phyloP scores from a whole-genome alignment of 1,140 invertebrate genomes.

The Drosophila kohkoa region DNA sequence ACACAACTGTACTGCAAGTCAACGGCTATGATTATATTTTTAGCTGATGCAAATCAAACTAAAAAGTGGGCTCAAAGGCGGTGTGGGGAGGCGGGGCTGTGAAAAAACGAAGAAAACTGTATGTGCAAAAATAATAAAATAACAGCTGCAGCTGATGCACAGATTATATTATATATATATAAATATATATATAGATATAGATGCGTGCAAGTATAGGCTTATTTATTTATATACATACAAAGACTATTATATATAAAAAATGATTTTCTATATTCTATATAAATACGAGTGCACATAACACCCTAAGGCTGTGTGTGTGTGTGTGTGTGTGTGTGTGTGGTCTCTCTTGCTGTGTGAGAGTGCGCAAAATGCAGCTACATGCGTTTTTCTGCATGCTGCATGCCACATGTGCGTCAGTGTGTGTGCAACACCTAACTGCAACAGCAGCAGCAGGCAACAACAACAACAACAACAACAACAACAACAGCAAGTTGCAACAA shows the following conservation, averaged over 20 bases:
- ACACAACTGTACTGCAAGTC: slow-evolving; percentile 70
- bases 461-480: slow-evolving; percentile 47
- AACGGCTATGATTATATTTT: slow-evolving; percentile 69
- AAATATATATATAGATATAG: background rate
- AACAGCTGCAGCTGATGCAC: slow-evolving; percentile 14
- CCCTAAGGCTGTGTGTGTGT: slow-evolving; percentile 57
- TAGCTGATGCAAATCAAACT: slow-evolving; percentile 74
- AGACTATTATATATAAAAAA: slow-evolving; percentile 34
- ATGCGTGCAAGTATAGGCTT: slow-evolving; percentile 6
- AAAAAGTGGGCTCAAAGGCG: slow-evolving; percentile 49
- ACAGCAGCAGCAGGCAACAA: slow-evolving; percentile 48
- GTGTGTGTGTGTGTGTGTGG: slow-evolving; percentile 35
- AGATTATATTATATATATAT: slow-evolving; percentile 15
- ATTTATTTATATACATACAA: slow-evolving; percentile 45
- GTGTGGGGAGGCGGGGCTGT: background rate
- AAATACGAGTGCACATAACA: slow-evolving; percentile 31
- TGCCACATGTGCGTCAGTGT: slow-evolving; percentile 25
- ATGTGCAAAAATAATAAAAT: slow-evolving; percentile 48
- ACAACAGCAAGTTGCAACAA: slow-evolving; percentile 69
- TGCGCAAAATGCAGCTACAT: slow-evolving; percentile 58
- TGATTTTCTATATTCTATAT: slow-evolving; percentile 44
- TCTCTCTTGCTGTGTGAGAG: slow-evolving; percentile 40
- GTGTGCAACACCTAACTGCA: slow-evolving; percentile 69
- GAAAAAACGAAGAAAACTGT: slow-evolving; percentile 35
- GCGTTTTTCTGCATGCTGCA: slow-evolving; percentile 66